Base-by-base conservation (phyloP, 2,888 invertebrate genomes). In the Bibio marci region DNA sequence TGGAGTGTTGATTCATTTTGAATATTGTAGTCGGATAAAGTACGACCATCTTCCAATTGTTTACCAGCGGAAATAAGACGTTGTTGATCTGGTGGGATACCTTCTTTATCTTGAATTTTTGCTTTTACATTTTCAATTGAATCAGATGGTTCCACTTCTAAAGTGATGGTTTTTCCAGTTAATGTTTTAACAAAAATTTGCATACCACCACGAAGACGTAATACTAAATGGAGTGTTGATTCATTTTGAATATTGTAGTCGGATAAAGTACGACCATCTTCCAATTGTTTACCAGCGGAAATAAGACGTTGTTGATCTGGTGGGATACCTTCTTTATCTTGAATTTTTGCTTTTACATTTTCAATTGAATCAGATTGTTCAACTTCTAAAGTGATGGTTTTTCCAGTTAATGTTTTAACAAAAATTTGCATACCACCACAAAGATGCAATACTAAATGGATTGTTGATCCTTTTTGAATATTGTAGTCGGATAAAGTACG, bases 21-120 rank as follows among this genome's bases (percentile, higher is more conserved):
- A 48, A 76, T 75, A 48, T 75, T 76, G 58, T 75, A 75, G 51
- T 77, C 76, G 0, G 71, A 71, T 3, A 76, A 56, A 1, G 76
- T 76, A 22, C 75, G 66, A 0, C 74, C 76, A 63, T 77, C 77
- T 60, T 76, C 76, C 40, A 78, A 51, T 56, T 77, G 77, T 54
- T 76, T 76, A 3, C 77, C 77, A 42, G 74, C 74, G 51, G 75
- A 75, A 51, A 74, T 73, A 47, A 73, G 52, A 43, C 74, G 58
- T 55, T 74, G 73, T 51, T 74, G 73, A 50, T 73, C 73, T 60
- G 67, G 67, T 1, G 67, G 67, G 50, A 69, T 69, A 3, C 69
- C 69, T 50, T 67, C 68, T 45, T 68, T 68, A 44, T 69, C 67
- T 47, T 70, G 69, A 35, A 70, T 70, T 49, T 70, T 70, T 0